Conservation (phyloP, 2,797 vertebrate species). For the Paedocypris micromegethes region DNA sequence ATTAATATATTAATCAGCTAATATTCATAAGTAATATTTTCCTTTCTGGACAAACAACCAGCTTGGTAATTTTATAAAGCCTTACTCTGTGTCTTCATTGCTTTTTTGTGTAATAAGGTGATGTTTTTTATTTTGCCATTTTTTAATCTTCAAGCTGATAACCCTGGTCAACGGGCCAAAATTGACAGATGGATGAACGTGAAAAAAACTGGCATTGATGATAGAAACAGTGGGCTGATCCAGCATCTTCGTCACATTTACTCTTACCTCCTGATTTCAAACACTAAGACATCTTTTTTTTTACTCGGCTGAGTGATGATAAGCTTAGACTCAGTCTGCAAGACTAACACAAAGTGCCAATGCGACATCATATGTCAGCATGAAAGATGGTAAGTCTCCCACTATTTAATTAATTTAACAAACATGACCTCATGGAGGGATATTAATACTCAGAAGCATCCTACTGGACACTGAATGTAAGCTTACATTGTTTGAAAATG, state of each 20-base stretch:
- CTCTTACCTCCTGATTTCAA: conserved; percentile 40
- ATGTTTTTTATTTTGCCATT: background rate
- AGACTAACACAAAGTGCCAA: conserved; percentile 14
- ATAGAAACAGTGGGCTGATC: conserved; percentile 23
- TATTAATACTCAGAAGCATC: no score
- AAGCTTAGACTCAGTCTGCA: conserved; percentile 20
- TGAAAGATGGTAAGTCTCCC: conserved; percentile 3
- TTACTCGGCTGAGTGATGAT: conserved; percentile 26
- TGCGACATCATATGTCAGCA: conserved; percentile 5
- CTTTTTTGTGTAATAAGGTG: background rate
- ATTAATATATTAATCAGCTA: no score
- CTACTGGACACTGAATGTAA: background rate
- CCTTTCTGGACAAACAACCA: no score
- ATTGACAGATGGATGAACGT: conserved; percentile 46
- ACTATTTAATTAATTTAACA: conserved; percentile 29
- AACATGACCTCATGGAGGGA: no score
- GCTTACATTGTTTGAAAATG: no score
- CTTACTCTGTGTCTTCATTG: no score
- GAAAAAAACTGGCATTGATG: conserved; percentile 28
- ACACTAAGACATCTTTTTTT: conserved; percentile 36
- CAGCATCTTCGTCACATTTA: conserved; percentile 22
- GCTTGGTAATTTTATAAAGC: no score
- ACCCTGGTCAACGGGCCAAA: conserved; percentile 29
- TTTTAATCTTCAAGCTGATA: conserved; percentile 16
- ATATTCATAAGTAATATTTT: no score